Base-by-base conservation (phyloP, 2,113 vertebrate species). In the Genyomyrus donnyi region DNA sequence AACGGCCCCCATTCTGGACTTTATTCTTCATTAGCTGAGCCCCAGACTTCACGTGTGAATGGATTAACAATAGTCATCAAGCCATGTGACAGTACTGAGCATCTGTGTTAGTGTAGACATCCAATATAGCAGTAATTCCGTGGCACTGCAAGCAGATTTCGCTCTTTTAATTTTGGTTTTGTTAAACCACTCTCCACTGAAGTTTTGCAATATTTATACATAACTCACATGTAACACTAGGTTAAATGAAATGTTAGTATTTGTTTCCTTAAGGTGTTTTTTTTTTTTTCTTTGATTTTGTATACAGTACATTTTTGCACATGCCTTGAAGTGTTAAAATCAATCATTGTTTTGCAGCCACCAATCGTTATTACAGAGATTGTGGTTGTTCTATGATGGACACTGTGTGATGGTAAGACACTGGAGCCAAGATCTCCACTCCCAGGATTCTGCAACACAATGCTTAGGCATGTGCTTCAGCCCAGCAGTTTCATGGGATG, bases 291-390 rank as follows among this genome's bases (percentile, higher is more conserved):
- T 89, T 89, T 39, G 77, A 48, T 62, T 77, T 46, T 86, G 45
- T 89, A 70, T 35, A 66, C 42, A 88, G 77, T 35, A 74, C 74
- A 49, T 85, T 85, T 86, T 85, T 35, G 31, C 42, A 48, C 66
- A 89, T 80, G 89, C 87, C 90, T 91, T 62, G 90, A 90, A 91
- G 91, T 89, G 88, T 92, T 92, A 66, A 88, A 85, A 70, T 11
- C 15, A 3, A 49, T 27, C 21, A 70, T 58, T 52, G 42, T 80
- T 88, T 58, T 21, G 58, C 42, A 88, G 56, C 56, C 53, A 70
- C 88, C 74, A 17, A 11, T 52, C 52, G 53, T 80, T 56, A 9
- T 19, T 58, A 39, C 49, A 5, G 80, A 45, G 15, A 42, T 10
- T 53, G 9, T 56, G 13, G 35, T 53, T 52, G 31, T 27, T 31